These are phyloP conservation scores for Orbicella faveolata DNA, from an alignment of 64 coral and sea anemone species.

Conservation along the genomic window DNA sequence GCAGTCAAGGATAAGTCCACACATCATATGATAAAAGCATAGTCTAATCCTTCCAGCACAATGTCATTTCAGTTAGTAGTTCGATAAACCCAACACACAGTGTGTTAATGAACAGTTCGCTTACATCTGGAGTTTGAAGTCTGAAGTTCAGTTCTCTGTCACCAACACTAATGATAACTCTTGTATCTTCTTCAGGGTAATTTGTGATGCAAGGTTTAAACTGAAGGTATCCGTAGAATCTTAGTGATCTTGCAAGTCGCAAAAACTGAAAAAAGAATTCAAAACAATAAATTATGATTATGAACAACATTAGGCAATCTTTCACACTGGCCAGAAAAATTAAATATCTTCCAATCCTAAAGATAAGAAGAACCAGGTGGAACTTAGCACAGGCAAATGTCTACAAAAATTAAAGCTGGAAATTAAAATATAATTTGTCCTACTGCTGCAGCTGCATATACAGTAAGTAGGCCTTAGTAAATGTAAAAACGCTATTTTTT, in stretches of 20 bases:
- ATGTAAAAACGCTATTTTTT: too few relatives aligned
- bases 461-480: too few relatives aligned
- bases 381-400: too few relatives aligned
- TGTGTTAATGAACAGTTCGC: neutral
- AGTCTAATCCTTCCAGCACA: too few relatives aligned
- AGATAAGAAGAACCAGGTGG: too few relatives aligned
- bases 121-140: slow-evolving; percentile 91
- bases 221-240: slow-evolving; percentile 91
- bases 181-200: slow-evolving; percentile 85
- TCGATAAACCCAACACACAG: neutral
- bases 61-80: neutral
- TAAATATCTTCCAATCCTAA: too few relatives aligned
- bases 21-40: too few relatives aligned
- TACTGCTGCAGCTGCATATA: too few relatives aligned
- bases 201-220: slow-evolving; percentile 87
- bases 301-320: neutral
- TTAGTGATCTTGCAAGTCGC: slow-evolving; percentile 74
- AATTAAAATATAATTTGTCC: too few relatives aligned
- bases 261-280: slow-evolving; percentile 61
- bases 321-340: too few relatives aligned
- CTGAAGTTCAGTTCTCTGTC: slow-evolving; percentile 91
- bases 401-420: too few relatives aligned
- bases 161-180: slow-evolving; percentile 83
- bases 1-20: too few relatives aligned
- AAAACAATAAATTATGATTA: neutral